Evolutionary conservation across 2,113 vertebrate species (phyloP).

Genomic region (Ondatra zibethicus): DNA sequence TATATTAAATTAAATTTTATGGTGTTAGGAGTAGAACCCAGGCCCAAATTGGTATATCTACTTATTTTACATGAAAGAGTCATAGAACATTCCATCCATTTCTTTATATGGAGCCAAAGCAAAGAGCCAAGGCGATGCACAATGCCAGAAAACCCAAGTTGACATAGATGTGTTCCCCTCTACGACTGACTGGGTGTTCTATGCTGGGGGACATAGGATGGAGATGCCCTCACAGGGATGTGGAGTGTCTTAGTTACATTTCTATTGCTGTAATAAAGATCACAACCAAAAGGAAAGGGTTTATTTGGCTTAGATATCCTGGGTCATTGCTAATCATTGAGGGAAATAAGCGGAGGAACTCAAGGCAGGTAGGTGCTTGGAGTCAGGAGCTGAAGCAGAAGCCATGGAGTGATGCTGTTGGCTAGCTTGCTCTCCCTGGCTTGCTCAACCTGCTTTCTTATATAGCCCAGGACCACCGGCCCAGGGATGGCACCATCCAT

Average conservation of each 20-base stretch:
- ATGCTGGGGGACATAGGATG: no score
- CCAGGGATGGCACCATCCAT: not conserved
- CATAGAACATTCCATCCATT: not conserved
- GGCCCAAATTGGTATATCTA: not conserved
- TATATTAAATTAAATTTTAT: not conserved
- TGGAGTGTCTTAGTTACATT: not conserved
- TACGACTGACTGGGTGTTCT: not conserved
- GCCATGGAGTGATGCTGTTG: not conserved
- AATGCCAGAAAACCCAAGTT: not conserved
- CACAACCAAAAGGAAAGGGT: not conserved
- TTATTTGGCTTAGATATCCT: not conserved
- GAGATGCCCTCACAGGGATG: not conserved
- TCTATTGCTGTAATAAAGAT: not conserved
- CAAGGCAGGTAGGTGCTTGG: not conserved
- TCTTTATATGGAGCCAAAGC: not conserved
- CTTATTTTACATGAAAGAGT: slow-evolving; percentile 51
- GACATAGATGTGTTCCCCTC: not conserved
- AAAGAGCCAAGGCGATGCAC: not conserved
- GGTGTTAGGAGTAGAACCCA: not conserved
- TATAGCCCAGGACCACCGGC: not conserved
- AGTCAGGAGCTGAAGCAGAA: not conserved
- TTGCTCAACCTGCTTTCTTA: not conserved
- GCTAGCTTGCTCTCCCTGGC: not conserved
- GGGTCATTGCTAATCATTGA: not conserved
- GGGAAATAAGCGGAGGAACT: not conserved